Conservation (phyloP, 2,113 vertebrate genomes). For the Sisor rabdophorus region DNA sequence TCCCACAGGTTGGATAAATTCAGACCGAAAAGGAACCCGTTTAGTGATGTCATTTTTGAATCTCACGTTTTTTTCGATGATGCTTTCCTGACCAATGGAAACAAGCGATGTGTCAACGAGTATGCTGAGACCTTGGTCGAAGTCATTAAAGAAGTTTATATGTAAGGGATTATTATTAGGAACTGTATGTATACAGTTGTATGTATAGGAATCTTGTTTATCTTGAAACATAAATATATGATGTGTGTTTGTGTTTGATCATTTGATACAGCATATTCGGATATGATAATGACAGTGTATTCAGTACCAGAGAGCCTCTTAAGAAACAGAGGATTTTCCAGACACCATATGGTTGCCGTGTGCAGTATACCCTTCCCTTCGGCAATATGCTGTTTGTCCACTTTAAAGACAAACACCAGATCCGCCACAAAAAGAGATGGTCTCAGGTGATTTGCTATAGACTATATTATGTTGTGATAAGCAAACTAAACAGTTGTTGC, state of each 20-base stretch:
- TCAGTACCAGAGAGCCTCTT: neutral
- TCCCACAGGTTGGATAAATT: constrained; percentile 62
- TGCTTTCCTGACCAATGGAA: constrained; percentile 34
- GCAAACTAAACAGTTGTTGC: neutral
- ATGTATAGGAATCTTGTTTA: neutral
- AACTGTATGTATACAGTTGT: too few species aligned
- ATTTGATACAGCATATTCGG: constrained; percentile 28
- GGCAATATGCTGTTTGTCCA: constrained; percentile 51
- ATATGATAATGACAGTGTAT: constrained; percentile 12
- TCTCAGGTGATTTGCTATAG: constrained; percentile 49
- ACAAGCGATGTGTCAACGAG: constrained; percentile 34
- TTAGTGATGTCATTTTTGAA: constrained; percentile 30
- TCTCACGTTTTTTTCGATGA: constrained; percentile 48
- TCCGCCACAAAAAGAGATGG: constrained; percentile 60
- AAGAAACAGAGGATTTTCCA: constrained; percentile 38
- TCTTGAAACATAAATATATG: neutral
- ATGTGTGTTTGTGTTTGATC: neutral
- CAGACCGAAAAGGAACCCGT: constrained; percentile 47
- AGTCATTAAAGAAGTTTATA: constrained; percentile 41
- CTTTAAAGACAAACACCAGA: constrained; percentile 53
- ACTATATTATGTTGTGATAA: neutral
- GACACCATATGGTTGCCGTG: constrained; percentile 46
- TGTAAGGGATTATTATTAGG: constrained; percentile 27
- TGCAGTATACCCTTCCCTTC: constrained; percentile 51
- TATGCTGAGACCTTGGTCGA: constrained; percentile 42